These are phyloP conservation scores for Lepidochrysops patricia DNA, from an alignment of 2,888 invertebrate species.

Conservation along the genomic window DNA sequence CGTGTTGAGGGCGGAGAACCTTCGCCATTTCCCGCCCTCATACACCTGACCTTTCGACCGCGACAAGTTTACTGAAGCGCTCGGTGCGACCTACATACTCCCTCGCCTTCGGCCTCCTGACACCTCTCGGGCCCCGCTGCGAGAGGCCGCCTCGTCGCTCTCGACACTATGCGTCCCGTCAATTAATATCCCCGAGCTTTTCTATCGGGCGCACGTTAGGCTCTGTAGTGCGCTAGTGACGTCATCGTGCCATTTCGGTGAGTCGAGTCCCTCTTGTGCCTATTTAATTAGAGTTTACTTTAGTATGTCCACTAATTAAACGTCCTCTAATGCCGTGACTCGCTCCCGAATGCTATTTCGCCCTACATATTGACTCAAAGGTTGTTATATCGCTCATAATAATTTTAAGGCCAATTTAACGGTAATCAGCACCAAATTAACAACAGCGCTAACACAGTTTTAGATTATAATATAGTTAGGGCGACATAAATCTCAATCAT, in stretches of 20 bases:
- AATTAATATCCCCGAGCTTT: conserved; percentile 52
- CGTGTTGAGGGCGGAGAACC: conserved; percentile 41
- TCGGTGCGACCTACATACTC: conserved; percentile 64
- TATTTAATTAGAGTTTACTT: not conserved
- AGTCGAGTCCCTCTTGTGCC: not conserved
- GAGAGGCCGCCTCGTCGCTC: conserved; percentile 51
- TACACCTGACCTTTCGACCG: conserved; percentile 71
- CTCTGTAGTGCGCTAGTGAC: not conserved
- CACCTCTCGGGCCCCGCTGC: conserved; percentile 39
- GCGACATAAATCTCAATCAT: not conserved
- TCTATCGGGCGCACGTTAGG: conserved; percentile 39
- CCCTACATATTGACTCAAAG: not conserved
- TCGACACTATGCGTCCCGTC: conserved; percentile 43
- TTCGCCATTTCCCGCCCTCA: conserved; percentile 66
- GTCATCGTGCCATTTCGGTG: not conserved
- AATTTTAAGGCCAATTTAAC: not conserved
- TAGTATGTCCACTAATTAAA: not conserved
- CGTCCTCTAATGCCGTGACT: not conserved
- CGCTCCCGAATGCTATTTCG: not conserved
- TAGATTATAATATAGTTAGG: not conserved
- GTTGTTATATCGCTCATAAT: not conserved
- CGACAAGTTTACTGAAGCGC: conserved; percentile 69
- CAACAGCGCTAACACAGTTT: not conserved
- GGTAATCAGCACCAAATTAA: not conserved
- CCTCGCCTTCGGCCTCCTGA: conserved; percentile 32